Conservation (phyloP, 2,888 invertebrate genomes). For the Caenorhabditis sp. region DNA sequence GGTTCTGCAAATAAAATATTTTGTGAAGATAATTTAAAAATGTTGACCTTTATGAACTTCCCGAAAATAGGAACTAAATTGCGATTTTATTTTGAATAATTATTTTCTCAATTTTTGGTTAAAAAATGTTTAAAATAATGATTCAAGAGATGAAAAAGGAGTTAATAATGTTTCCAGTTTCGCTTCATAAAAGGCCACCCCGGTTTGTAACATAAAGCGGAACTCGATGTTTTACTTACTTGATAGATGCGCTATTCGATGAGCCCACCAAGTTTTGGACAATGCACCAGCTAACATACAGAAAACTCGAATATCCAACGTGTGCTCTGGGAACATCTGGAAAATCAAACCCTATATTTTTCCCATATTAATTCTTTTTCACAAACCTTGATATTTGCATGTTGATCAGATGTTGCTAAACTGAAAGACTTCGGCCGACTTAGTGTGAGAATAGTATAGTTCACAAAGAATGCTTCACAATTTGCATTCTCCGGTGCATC, state of each 20-base stretch:
- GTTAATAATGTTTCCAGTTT: too few relatives aligned
- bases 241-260: conserved; percentile 60
- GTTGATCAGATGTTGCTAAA: conserved; percentile 45
- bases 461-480: conserved; percentile 67
- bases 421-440: conserved; percentile 52
- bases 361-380: not conserved
- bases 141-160: too few relatives aligned
- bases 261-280: conserved; percentile 67
- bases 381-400: conserved; percentile 40
- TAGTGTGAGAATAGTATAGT: conserved; percentile 62
- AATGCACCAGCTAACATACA: conserved; percentile 65
- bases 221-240: too few relatives aligned
- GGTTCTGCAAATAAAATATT: conserved; percentile 58
- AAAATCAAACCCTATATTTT: not conserved
- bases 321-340: conserved; percentile 59
- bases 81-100: too few relatives aligned
- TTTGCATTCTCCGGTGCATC: conserved; percentile 55
- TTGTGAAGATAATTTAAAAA: too few relatives aligned
- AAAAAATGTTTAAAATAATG: too few relatives aligned
- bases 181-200: too few relatives aligned
- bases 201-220: too few relatives aligned
- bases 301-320: conserved; percentile 63
- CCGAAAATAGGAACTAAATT: too few relatives aligned
- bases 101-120: too few relatives aligned
- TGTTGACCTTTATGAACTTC: too few relatives aligned